These are phyloP conservation scores for Globodera ellingtonae DNA, from an alignment of 1,140 invertebrate species.

Conservation along the genomic window DNA sequence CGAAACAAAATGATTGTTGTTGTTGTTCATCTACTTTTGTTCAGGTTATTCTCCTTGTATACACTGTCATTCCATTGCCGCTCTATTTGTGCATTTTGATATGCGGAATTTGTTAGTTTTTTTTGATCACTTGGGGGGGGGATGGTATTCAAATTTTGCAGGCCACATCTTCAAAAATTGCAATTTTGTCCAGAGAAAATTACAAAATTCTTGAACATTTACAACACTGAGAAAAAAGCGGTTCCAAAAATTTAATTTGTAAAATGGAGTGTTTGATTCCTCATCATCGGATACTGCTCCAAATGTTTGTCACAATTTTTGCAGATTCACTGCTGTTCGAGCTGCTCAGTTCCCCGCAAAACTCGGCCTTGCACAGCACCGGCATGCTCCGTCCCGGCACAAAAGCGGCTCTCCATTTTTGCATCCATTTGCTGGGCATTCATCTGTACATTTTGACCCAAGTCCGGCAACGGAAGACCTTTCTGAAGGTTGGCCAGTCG, in stretches of 20 bases:
- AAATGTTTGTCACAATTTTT: neutral
- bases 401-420: slow-evolving; percentile 80
- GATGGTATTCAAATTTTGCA: no score
- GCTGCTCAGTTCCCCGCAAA: slow-evolving; percentile 58
- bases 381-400: slow-evolving; percentile 68
- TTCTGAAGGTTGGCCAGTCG: slow-evolving; percentile 93
- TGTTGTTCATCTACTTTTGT: slow-evolving; percentile 74
- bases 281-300: neutral
- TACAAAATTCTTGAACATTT: no score
- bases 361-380: neutral
- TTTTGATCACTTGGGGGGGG: neutral
- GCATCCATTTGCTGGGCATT: slow-evolving; percentile 86
- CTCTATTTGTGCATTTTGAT: slow-evolving; percentile 80
- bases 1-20: neutral
- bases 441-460: slow-evolving; percentile 88
- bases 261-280: neutral
- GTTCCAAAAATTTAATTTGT: no score
- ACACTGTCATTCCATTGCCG: slow-evolving; percentile 87
- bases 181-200: no score
- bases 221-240: no score
- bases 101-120: slow-evolving; percentile 17
- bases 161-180: no score
- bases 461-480: slow-evolving; percentile 86
- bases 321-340: slow-evolving; percentile 83
- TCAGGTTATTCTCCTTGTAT: slow-evolving; percentile 84